These are phyloP conservation scores for Colistium nudipinnis DNA, from an alignment of 2,113 vertebrate species.

Conservation along the genomic window DNA sequence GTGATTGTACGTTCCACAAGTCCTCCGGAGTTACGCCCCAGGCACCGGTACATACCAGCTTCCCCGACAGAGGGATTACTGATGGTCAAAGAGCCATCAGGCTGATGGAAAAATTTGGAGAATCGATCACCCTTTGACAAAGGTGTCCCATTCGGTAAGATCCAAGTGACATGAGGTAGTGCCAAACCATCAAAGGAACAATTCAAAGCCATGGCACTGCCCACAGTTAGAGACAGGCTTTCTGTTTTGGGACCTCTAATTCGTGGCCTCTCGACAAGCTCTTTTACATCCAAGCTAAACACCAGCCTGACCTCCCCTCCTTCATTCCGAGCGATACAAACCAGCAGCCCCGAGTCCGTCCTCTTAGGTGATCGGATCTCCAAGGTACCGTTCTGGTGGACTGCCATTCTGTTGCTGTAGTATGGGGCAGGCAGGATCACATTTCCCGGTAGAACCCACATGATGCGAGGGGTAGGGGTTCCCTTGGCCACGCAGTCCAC, in stretches of 20 bases:
- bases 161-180: slow-evolving; percentile 82
- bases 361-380: slow-evolving; percentile 83
- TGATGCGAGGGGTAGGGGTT: slow-evolving; percentile 81
- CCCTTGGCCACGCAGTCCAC: slow-evolving; percentile 87
- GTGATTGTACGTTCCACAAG: slow-evolving; percentile 82
- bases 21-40: slow-evolving; percentile 82
- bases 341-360: slow-evolving; percentile 83
- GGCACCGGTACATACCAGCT: slow-evolving; percentile 87
- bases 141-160: slow-evolving; percentile 87
- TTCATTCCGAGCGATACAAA: slow-evolving; percentile 88
- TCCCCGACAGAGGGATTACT: slow-evolving; percentile 81
- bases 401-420: slow-evolving; percentile 84
- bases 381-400: slow-evolving; percentile 90
- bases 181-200: slow-evolving; percentile 83
- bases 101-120: slow-evolving; percentile 83
- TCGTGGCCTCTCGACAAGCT: slow-evolving; percentile 73
- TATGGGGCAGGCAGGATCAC: slow-evolving; percentile 89
- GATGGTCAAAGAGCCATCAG: slow-evolving; percentile 86
- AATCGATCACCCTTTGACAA: slow-evolving; percentile 77
- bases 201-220: slow-evolving; percentile 86
- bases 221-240: slow-evolving; percentile 80
- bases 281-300: slow-evolving; percentile 84
- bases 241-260: slow-evolving; percentile 77
- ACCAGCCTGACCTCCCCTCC: slow-evolving; percentile 87
- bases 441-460: slow-evolving; percentile 91